A percentile compares a stretch with the other conserved stretches of the same genome.
Conservation (phyloP, 2,113 vertebrate species). For the Collichthys lucidus region DNA sequence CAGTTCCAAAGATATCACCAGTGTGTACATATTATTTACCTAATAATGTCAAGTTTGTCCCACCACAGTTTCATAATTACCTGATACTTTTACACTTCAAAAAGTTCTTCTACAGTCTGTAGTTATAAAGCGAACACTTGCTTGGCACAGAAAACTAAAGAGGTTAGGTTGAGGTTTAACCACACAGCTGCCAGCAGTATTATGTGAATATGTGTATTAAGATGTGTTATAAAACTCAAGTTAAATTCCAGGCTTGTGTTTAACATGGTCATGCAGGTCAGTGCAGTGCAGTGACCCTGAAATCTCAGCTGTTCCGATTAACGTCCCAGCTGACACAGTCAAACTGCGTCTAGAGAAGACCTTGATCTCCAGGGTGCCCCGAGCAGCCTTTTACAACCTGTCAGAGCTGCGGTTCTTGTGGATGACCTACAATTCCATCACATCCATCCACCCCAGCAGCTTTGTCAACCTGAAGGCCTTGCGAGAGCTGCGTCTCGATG, state of each 20-base stretch:
- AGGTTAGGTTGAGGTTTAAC: no score
- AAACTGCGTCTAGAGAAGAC: slow-evolving; percentile 94
- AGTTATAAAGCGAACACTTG: no score
- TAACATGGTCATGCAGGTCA: slow-evolving; percentile 72
- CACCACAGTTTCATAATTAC: no score
- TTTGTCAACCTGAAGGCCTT: slow-evolving; percentile 91
- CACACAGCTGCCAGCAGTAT: no score
- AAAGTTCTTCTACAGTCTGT: no score
- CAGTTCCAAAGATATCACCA: no score
- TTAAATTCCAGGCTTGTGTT: slow-evolving; percentile 16
- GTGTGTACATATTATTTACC: no score
- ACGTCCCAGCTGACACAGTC: slow-evolving; percentile 88
- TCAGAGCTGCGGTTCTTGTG: slow-evolving; percentile 90
- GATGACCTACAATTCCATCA: slow-evolving; percentile 90
- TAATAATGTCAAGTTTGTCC: no score
- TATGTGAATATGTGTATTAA: no score
- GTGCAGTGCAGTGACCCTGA: slow-evolving; percentile 91
- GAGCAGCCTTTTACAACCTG: slow-evolving; percentile 93
- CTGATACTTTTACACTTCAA: no score
- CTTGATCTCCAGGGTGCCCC: slow-evolving; percentile 84
- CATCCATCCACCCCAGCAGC: slow-evolving; percentile 87
- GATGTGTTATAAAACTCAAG: no score
- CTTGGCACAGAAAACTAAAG: no score
- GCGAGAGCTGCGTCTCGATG: slow-evolving; percentile 91
- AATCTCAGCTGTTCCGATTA: slow-evolving; percentile 88